phyloP scores from a whole-genome alignment of 2,113 vertebrate genomes.

The Oreocharis arfaki region DNA sequence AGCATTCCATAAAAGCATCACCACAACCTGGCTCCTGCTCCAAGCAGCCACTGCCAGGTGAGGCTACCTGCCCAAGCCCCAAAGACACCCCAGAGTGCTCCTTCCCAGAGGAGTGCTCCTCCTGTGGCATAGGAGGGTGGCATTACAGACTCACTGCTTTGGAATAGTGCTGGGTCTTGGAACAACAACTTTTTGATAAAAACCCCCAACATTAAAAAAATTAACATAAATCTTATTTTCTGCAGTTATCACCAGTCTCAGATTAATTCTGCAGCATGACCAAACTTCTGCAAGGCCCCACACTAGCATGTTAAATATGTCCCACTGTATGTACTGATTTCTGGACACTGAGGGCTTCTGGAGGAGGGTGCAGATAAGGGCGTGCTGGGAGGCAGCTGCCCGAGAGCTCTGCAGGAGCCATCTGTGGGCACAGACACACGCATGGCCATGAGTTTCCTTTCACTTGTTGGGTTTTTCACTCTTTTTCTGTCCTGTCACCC shows the following conservation, averaged over 20 bases:
- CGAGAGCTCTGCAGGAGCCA: background rate
- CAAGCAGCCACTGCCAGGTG: background rate
- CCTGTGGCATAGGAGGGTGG: background rate
- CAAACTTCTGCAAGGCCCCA: background rate
- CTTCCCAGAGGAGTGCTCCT: background rate
- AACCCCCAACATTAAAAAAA: rapidly evolving
- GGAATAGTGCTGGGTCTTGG: background rate
- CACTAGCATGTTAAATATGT: background rate
- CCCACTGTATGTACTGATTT: background rate
- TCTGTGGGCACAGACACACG: background rate
- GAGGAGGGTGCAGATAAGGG: background rate
- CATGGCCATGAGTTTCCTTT: background rate
- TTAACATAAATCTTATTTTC: background rate
- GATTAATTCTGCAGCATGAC: background rate
- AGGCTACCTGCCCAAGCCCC: background rate
- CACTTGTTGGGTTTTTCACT: background rate
- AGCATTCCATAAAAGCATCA: background rate
- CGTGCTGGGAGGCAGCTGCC: background rate
- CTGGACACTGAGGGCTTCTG: background rate
- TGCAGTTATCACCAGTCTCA: background rate
- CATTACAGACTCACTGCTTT: background rate
- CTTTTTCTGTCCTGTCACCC: background rate
- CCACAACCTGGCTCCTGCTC: background rate
- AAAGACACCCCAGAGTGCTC: background rate
- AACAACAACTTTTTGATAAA: background rate